Evolutionary conservation across 2,888 invertebrate species (phyloP).

Genomic region (Criorhina ranunculi): DNA sequence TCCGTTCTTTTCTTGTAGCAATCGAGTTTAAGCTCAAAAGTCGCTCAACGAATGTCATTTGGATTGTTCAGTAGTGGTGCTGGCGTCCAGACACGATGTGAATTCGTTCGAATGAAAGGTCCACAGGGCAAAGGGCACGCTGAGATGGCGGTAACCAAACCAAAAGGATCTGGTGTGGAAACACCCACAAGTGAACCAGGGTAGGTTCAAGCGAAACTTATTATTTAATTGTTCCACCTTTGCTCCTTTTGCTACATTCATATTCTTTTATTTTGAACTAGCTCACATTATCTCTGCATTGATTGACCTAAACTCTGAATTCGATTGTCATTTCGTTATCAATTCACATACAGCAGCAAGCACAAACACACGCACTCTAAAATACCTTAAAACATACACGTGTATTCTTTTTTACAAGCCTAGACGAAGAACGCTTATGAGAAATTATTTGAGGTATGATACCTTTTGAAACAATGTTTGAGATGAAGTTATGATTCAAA

Average conservation of each 20-base stretch:
- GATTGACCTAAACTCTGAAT: constrained; percentile 10
- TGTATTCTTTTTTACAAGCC: constrained; percentile 57
- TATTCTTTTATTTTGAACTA: background rate
- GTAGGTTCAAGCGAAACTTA: constrained; percentile 77
- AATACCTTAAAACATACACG: constrained; percentile 35
- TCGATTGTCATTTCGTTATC: constrained; percentile 1
- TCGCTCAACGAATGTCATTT: constrained; percentile 98
- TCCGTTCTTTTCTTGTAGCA: constrained; percentile 85
- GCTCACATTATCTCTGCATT: constrained; percentile 12
- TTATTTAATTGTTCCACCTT: background rate
- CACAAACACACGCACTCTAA: constrained; percentile 13
- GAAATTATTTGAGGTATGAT: constrained; percentile 73
- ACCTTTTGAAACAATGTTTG: constrained; percentile 29
- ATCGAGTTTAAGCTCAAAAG: constrained; percentile 96
- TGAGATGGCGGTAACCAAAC: constrained; percentile 98
- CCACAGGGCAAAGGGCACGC: constrained; percentile 98
- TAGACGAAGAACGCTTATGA: constrained; percentile 63
- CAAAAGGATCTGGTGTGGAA: constrained; percentile 95
- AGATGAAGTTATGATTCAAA: too few species aligned
- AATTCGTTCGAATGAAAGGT: constrained; percentile 99
- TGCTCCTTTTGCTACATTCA: background rate
- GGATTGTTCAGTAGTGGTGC: constrained; percentile 92
- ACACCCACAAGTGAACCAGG: constrained; percentile 97
- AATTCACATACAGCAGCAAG: background rate
- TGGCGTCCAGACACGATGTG: constrained; percentile 92